Evolutionary conservation across 53 echinoderm and acorn worm species (phyloP).

Genomic region (Mesocentrotus franciscanus): DNA sequence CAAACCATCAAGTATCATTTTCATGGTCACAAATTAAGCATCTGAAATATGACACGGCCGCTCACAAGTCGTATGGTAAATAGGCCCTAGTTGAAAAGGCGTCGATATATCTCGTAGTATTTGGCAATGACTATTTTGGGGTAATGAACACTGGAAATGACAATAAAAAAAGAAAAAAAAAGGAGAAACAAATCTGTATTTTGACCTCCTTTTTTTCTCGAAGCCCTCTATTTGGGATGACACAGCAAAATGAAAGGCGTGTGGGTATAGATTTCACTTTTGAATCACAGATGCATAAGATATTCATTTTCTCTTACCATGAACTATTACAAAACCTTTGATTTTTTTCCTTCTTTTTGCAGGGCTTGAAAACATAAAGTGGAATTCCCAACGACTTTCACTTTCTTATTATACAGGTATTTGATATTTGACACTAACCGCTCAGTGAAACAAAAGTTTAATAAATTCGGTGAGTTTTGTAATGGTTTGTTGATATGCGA

Average conservation of each 20-base stretch:
- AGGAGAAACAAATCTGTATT: not conserved
- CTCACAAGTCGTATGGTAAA: not conserved
- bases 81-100: not conserved
- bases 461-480: too few relatives aligned
- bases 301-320: not conserved
- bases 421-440: not conserved
- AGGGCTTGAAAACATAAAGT: not conserved
- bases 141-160: not conserved
- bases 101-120: not conserved
- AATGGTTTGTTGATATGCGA: too few relatives aligned
- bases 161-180: not conserved
- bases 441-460: not conserved
- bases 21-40: conserved; percentile 6
- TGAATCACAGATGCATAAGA: not conserved
- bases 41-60: not conserved
- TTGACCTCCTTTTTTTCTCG: not conserved
- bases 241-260: not conserved
- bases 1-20: conserved; percentile 43
- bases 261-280: not conserved
- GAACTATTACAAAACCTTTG: not conserved
- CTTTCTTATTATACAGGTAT: not conserved
- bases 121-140: not conserved
- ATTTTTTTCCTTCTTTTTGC: not conserved
- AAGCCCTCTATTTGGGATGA: not conserved
- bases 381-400: not conserved